Evolutionary conservation across 2,888 invertebrate genomes (phyloP).

Genomic region (Diadromus collaris): DNA sequence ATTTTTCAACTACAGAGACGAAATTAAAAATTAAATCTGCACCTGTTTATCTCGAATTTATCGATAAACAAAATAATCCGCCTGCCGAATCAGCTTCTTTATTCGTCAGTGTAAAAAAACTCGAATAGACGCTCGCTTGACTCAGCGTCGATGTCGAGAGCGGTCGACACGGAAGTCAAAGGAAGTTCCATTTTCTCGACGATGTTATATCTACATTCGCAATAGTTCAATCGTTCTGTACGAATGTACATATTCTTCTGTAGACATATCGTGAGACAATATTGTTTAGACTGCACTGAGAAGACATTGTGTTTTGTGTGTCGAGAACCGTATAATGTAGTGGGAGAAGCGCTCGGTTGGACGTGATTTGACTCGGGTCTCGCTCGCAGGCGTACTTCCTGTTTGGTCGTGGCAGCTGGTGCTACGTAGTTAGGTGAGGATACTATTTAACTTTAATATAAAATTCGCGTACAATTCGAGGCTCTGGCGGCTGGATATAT

Average conservation of each 20-base stretch:
- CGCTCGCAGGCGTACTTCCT: slow-evolving; percentile 65
- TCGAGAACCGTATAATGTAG: background rate
- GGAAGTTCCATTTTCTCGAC: slow-evolving; percentile 17
- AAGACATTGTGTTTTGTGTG: background rate
- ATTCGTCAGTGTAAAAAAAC: background rate
- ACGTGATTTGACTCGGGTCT: slow-evolving; percentile 42
- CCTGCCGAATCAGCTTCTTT: background rate
- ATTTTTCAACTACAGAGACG: background rate
- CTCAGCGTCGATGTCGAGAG: background rate
- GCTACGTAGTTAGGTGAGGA: slow-evolving; percentile 75
- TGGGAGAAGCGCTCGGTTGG: slow-evolving; percentile 15
- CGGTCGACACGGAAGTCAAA: slow-evolving; percentile 33
- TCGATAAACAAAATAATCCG: background rate
- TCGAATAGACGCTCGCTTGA: slow-evolving; percentile 10
- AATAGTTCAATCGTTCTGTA: background rate
- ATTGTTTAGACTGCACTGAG: background rate
- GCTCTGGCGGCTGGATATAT: slow-evolving; percentile 62
- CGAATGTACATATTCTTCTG: background rate
- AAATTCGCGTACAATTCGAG: slow-evolving; percentile 40
- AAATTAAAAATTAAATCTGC: background rate
- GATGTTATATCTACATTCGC: background rate
- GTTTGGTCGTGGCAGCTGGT: slow-evolving; percentile 67
- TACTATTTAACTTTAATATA: slow-evolving; percentile 40
- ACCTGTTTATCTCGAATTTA: background rate
- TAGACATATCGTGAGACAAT: background rate